Evolutionary conservation across 2,888 invertebrate species (phyloP).

Genomic region (Eilema sororculum): DNA sequence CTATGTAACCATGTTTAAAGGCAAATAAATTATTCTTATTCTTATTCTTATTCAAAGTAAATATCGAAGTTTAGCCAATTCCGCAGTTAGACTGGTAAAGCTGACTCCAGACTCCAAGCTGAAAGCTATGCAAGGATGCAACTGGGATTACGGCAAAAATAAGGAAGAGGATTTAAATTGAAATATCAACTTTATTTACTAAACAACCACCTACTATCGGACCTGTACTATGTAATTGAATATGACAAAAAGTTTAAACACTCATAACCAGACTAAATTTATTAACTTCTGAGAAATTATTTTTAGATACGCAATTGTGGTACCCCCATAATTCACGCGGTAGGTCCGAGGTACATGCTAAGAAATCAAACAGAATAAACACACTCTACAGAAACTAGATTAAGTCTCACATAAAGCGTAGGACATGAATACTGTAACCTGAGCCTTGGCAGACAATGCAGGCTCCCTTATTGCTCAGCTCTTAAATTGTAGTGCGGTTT

Average conservation of each 20-base stretch:
- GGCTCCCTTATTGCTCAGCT: constrained; percentile 84
- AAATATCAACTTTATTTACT: too few species aligned
- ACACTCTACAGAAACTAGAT: constrained; percentile 64
- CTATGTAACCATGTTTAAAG: too few species aligned
- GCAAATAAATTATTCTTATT: too few species aligned
- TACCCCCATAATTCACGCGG: constrained; percentile 56
- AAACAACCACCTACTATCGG: too few species aligned
- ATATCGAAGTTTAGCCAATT: too few species aligned
- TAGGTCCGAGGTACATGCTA: constrained; percentile 52
- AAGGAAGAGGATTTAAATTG: too few species aligned
- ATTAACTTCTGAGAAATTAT: background rate
- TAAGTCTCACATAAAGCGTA: constrained; percentile 70
- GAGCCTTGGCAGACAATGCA: constrained; percentile 80
- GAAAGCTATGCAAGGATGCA: too few species aligned
- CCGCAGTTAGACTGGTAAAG: too few species aligned
- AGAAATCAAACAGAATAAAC: constrained; percentile 49
- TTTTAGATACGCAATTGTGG: constrained; percentile 31
- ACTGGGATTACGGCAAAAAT: too few species aligned
- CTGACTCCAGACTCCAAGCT: too few species aligned
- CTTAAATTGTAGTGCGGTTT: constrained; percentile 85
- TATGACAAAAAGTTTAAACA: background rate
- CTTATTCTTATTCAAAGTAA: too few species aligned
- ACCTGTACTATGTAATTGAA: background rate
- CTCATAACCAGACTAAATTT: background rate
- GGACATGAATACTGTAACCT: constrained; percentile 79